These are phyloP conservation scores for Hemibagrus wyckioides DNA, from an alignment of 2,113 vertebrate genomes.

Conservation along the genomic window DNA sequence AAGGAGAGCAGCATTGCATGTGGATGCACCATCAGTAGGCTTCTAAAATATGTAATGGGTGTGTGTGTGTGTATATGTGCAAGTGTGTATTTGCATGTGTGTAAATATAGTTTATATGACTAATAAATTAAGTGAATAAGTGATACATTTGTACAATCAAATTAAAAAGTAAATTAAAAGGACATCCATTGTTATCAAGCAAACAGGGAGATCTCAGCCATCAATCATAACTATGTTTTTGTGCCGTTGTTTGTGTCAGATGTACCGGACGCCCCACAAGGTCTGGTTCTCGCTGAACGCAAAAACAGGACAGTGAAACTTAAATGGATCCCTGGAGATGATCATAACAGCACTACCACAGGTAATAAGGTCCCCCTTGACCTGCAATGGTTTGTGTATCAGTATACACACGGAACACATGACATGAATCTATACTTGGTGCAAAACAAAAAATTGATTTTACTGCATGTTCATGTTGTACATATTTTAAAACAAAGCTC, in stretches of 20 bases:
- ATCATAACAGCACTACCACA: constrained; percentile 84
- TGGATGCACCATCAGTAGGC: not conserved
- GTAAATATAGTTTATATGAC: not conserved
- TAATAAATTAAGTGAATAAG: not conserved
- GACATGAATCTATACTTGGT: not conserved
- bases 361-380: constrained; percentile 71
- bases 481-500: not conserved
- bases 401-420: not conserved
- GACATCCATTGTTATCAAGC: not conserved
- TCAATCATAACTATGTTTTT: constrained; percentile 43
- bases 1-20: not conserved
- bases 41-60: not conserved
- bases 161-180: not conserved
- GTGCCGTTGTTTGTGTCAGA: constrained; percentile 72
- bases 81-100: not conserved
- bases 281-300: constrained; percentile 81
- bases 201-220: not conserved
- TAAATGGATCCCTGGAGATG: constrained; percentile 84
- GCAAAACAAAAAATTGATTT: not conserved
- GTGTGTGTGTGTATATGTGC: not conserved
- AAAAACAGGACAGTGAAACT: constrained; percentile 83
- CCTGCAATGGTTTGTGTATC: not conserved
- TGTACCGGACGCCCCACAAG: constrained; percentile 83
- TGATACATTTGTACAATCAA: not conserved
- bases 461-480: not conserved